Conservation (phyloP, 2,797 vertebrate species). For the Octomys mimax region DNA sequence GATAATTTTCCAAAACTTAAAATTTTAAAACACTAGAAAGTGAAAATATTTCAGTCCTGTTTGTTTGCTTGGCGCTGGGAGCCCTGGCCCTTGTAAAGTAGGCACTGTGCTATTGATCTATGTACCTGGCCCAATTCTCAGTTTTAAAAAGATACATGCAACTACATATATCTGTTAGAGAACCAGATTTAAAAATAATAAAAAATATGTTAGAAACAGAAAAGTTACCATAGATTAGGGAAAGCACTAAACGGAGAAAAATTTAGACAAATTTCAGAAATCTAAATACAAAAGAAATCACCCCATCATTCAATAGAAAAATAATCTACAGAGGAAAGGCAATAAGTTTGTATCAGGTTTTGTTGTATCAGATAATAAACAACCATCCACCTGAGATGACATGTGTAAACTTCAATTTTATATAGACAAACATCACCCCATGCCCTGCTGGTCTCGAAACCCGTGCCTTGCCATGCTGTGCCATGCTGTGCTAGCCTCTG, state of each 20-base stretch:
- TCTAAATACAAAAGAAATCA: background rate
- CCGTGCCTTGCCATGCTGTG: too few species aligned
- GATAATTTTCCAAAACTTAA: background rate
- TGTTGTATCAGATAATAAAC: background rate
- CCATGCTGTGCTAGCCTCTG: too few species aligned
- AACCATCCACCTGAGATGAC: background rate
- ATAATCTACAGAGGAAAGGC: background rate
- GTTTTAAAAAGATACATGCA: background rate
- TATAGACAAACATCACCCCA: background rate
- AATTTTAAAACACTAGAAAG: background rate
- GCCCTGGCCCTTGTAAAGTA: too few species aligned
- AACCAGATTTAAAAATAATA: constrained; percentile 6
- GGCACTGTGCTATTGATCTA: too few species aligned
- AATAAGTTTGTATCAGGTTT: background rate
- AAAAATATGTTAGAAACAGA: background rate
- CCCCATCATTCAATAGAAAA: background rate
- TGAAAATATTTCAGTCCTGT: background rate
- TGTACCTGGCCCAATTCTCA: background rate
- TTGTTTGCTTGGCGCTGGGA: too few species aligned
- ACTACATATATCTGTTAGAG: background rate
- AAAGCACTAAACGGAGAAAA: background rate
- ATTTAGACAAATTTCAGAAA: background rate
- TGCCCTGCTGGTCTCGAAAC: too few species aligned
- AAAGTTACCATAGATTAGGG: background rate
- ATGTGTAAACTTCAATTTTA: constrained; percentile 4